Conservation (phyloP, 2,888 invertebrate species). For the Andrena bucephala region DNA sequence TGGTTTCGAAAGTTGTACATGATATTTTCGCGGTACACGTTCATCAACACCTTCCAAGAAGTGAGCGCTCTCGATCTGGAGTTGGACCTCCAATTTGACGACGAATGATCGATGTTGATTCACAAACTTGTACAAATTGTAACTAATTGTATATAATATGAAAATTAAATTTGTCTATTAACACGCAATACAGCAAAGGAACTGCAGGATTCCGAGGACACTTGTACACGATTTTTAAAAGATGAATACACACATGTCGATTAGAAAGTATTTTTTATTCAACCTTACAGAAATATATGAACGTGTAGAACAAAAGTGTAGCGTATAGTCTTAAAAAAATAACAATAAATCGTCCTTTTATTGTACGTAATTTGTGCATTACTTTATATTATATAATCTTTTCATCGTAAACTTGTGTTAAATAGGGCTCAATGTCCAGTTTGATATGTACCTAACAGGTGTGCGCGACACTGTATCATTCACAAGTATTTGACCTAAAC, state of each 20-base stretch:
- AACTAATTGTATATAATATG: conserved; percentile 69
- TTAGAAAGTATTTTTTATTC: conserved; percentile 66
- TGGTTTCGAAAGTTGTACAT: conserved; percentile 98
- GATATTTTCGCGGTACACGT: conserved; percentile 94
- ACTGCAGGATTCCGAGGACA: neutral
- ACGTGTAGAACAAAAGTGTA: conserved; percentile 44
- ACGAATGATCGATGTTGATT: conserved; percentile 59
- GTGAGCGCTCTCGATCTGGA: conserved; percentile 92
- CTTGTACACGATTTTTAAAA: conserved; percentile 31
- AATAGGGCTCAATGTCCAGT: conserved; percentile 33
- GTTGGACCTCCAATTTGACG: conserved; percentile 91
- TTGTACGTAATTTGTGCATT: conserved; percentile 33
- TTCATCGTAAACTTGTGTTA: conserved; percentile 22
- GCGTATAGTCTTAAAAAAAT: conserved; percentile 26
- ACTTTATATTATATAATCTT: conserved; percentile 14
- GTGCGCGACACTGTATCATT: conserved; percentile 37
- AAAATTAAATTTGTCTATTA: conserved; percentile 51
- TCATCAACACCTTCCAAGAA: conserved; percentile 94
- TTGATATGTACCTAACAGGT: conserved; percentile 61
- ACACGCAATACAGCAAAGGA: conserved; percentile 18
- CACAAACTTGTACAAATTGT: conserved; percentile 67
- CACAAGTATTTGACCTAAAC: neutral
- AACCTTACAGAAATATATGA: conserved; percentile 60
- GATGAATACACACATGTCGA: conserved; percentile 31
- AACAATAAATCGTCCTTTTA: conserved; percentile 54